Evolutionary conservation across 2,888 invertebrate species (phyloP).

Genomic region (Tolmerus cingulatus): DNA sequence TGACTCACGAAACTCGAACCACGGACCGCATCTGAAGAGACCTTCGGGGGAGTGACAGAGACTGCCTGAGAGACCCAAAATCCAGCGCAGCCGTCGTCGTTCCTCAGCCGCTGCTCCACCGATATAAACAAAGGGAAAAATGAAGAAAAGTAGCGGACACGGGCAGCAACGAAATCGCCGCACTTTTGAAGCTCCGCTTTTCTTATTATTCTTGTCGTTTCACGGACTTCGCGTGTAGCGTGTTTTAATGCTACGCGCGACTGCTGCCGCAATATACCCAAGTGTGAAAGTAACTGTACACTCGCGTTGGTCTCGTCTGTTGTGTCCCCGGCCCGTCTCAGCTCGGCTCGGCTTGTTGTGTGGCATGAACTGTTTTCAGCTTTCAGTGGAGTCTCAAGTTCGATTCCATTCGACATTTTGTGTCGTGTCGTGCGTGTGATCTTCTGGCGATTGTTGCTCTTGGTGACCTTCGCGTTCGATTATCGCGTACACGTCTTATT

Average conservation of each 20-base stretch:
- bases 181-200: not conserved
- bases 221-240: not conserved
- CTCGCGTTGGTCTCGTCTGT: slow-evolving; percentile 14
- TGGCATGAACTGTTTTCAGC: not conserved
- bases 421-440: slow-evolving; percentile 15
- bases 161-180: not conserved
- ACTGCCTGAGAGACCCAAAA: not conserved
- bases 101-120: not conserved
- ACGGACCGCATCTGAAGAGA: not conserved
- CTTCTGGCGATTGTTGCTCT: slow-evolving; percentile 13
- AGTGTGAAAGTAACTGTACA: slow-evolving; percentile 39
- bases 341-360: not conserved
- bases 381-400: not conserved
- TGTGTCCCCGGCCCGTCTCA: not conserved
- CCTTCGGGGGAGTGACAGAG: slow-evolving; percentile 11
- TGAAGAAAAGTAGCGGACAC: not conserved
- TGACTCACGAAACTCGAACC: not conserved
- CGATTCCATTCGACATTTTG: slow-evolving; percentile 1
- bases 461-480: slow-evolving; percentile 2
- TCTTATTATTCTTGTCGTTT: not conserved
- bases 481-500: not conserved
- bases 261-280: not conserved
- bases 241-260: slow-evolving; percentile 12
- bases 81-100: not conserved
- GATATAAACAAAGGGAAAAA: not conserved